Evolutionary conservation across 2,888 invertebrate genomes (phyloP).

Genomic region (Lithosia quadra): DNA sequence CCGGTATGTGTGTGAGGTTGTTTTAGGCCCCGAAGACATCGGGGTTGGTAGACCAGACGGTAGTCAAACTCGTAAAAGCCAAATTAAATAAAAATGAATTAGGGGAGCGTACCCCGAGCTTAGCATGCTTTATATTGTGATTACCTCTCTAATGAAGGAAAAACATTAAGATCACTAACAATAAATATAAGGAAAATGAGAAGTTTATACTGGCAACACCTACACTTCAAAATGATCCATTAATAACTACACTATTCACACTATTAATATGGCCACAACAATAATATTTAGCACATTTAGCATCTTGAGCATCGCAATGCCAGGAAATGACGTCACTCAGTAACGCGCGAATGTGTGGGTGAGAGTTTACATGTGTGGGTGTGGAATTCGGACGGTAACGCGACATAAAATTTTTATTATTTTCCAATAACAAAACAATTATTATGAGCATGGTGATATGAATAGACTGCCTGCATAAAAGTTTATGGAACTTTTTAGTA

Average conservation of each 20-base stretch:
- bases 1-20: too few species aligned
- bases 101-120: too few species aligned
- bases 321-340: conserved; percentile 32
- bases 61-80: too few species aligned
- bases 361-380: conserved; percentile 27
- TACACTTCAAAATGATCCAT: conserved; percentile 2
- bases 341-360: conserved; percentile 34
- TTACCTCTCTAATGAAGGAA: not conserved
- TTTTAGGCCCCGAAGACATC: too few species aligned
- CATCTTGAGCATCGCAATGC: conserved; percentile 23
- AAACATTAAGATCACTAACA: not conserved
- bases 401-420: conserved; percentile 35
- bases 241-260: not conserved
- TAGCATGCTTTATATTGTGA: not conserved
- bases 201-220: not conserved
- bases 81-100: too few species aligned
- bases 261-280: conserved; percentile 2
- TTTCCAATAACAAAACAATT: conserved; percentile 34
- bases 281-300: not conserved
- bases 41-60: not conserved
- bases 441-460: conserved; percentile 5
- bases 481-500: not conserved
- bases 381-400: conserved; percentile 24
- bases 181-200: not conserved
- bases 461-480: conserved; percentile 6